A percentile compares a stretch with the other conserved stretches of the same genome.
Evolutionary conservation across 2,888 invertebrate species (phyloP).

Genomic region (Lottia scabra): DNA sequence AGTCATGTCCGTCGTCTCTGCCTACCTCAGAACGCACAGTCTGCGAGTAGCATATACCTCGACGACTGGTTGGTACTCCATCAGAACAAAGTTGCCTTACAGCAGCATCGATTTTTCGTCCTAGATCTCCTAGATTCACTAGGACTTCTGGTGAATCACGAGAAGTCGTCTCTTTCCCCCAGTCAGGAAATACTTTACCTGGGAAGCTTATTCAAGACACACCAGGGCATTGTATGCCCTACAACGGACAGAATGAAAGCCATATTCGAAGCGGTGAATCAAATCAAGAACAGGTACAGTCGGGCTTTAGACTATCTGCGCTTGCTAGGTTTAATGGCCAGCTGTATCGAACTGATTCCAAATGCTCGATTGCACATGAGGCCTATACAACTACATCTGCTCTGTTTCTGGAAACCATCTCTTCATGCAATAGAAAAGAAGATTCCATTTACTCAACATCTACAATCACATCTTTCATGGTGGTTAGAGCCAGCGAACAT

Average conservation of each 20-base stretch:
- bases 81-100: neutral
- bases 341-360: slow-evolving; percentile 24
- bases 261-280: neutral
- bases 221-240: slow-evolving; percentile 4
- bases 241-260: slow-evolving; percentile 10
- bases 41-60: neutral
- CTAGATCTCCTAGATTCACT: slow-evolving; percentile 10
- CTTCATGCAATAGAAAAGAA: slow-evolving; percentile 7
- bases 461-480: slow-evolving; percentile 14
- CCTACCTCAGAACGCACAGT: neutral
- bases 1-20: neutral
- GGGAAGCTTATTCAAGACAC: slow-evolving; percentile 11
- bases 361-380: slow-evolving; percentile 24
- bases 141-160: slow-evolving; percentile 15
- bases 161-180: slow-evolving; percentile 5
- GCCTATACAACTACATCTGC: slow-evolving; percentile 3
- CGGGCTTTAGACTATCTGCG: slow-evolving; percentile 15
- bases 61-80: slow-evolving; percentile 8
- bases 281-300: neutral
- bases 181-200: slow-evolving; percentile 6
- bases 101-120: neutral
- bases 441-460: slow-evolving; percentile 9
- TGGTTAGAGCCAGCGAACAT: slow-evolving; percentile 15
- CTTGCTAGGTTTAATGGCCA: slow-evolving; percentile 24
- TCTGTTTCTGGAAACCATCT: slow-evolving; percentile 17